phyloP scores from a whole-genome alignment of 1,140 invertebrate species.

The Drosophila fuyamai region DNA sequence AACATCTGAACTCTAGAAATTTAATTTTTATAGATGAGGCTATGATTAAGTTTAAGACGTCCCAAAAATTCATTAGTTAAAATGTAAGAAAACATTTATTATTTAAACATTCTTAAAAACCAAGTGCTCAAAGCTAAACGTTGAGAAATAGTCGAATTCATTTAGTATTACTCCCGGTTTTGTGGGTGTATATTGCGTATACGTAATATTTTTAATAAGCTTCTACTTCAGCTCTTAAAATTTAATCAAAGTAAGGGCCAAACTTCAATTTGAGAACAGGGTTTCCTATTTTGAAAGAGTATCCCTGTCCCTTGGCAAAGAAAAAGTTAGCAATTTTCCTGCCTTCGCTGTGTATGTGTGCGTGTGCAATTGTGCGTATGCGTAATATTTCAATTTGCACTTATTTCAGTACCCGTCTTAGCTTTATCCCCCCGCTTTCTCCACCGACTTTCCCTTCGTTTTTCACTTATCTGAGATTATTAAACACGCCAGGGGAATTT shows the following conservation, averaged over 20 bases:
- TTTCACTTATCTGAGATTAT: conserved; percentile 24
- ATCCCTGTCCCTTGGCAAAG: neutral
- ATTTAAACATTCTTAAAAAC: no score
- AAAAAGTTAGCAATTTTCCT: neutral
- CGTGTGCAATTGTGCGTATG: conserved; percentile 25
- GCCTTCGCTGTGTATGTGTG: neutral
- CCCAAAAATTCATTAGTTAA: no score
- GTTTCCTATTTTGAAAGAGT: neutral
- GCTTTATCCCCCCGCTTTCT: neutral
- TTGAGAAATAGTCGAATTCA: no score
- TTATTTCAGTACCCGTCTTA: conserved; percentile 4
- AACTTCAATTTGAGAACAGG: neutral
- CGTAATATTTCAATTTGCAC: conserved; percentile 45
- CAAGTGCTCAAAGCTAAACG: no score
- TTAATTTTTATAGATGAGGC: neutral
- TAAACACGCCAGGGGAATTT: conserved; percentile 24
- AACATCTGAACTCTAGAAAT: neutral
- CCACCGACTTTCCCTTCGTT: no score
- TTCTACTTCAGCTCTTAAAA: no score
- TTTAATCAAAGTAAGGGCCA: no score
- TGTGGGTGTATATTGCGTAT: no score
- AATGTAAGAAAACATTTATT: no score
- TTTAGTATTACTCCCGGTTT: no score
- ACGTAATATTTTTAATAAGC: no score
- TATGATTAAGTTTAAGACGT: no score